phyloP scores from a whole-genome alignment of 2,797 vertebrate species.

The Alauda arvensis region DNA sequence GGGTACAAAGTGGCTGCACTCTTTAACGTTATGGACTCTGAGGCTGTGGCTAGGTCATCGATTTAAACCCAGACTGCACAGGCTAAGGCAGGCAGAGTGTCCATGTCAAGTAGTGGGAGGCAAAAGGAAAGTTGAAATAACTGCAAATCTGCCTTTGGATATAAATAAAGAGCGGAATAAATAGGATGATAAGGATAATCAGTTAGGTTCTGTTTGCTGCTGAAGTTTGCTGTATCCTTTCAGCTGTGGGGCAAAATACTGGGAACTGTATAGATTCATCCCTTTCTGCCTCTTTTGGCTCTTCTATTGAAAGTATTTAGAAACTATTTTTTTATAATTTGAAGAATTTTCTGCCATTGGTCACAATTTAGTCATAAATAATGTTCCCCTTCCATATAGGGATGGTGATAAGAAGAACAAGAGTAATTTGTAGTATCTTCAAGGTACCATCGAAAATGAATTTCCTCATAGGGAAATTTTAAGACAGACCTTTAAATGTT shows the following conservation, averaged over 20 bases:
- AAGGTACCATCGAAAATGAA: accelerated
- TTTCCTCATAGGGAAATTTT: neutral
- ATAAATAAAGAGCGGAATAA: neutral
- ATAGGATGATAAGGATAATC: neutral
- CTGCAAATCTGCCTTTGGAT: neutral
- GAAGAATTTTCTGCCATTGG: neutral
- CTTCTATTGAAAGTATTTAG: neutral
- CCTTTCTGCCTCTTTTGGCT: accelerated
- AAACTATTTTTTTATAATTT: neutral
- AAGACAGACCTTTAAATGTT: neutral
- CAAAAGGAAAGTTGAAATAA: neutral
- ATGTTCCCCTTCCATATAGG: accelerated
- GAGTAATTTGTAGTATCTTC: neutral
- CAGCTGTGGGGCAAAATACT: neutral
- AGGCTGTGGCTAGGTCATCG: neutral
- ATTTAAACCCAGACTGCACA: neutral
- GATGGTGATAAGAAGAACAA: neutral
- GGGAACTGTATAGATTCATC: neutral
- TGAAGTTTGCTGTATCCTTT: neutral
- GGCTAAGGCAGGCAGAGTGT: neutral
- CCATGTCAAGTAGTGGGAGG: neutral
- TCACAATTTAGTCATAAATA: neutral
- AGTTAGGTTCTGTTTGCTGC: neutral
- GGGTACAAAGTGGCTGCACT: neutral
- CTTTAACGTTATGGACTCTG: neutral